phyloP scores from a whole-genome alignment of 2,113 vertebrate species.

The Strix uralensis region DNA sequence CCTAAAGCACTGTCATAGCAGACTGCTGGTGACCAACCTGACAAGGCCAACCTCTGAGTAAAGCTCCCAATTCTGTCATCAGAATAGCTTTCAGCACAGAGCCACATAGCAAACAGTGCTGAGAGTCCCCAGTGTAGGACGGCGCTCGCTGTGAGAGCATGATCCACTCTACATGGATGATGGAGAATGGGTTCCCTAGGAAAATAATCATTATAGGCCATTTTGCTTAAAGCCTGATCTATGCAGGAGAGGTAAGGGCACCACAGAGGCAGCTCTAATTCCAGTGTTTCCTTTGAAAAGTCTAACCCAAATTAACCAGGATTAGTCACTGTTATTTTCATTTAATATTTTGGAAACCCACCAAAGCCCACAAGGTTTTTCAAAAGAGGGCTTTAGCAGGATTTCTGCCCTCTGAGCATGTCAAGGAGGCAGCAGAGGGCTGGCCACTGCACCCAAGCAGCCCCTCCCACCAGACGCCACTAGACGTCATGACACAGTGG shows the following conservation, averaged over 20 bases:
- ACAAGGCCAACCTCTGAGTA: rapidly evolving
- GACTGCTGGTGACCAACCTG: neutral
- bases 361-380: neutral
- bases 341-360: neutral
- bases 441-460: rapidly evolving
- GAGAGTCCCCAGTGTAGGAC: neutral
- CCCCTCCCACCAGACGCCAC: neutral
- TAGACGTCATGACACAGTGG: neutral
- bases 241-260: neutral
- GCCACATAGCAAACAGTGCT: rapidly evolving
- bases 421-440: neutral
- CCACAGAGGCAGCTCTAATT: neutral
- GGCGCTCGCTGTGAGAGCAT: rapidly evolving
- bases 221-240: neutral
- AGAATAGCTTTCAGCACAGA: neutral
- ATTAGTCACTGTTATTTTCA: neutral
- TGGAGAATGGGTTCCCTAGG: neutral
- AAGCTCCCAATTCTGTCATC: neutral
- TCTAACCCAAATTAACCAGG: neutral
- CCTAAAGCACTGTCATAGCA: neutral
- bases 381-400: neutral
- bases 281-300: neutral
- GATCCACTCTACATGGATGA: rapidly evolving
- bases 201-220: neutral
- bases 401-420: neutral